Evolutionary conservation across 2,888 invertebrate genomes (phyloP).

Genomic region (Seladonia tumulorum): DNA sequence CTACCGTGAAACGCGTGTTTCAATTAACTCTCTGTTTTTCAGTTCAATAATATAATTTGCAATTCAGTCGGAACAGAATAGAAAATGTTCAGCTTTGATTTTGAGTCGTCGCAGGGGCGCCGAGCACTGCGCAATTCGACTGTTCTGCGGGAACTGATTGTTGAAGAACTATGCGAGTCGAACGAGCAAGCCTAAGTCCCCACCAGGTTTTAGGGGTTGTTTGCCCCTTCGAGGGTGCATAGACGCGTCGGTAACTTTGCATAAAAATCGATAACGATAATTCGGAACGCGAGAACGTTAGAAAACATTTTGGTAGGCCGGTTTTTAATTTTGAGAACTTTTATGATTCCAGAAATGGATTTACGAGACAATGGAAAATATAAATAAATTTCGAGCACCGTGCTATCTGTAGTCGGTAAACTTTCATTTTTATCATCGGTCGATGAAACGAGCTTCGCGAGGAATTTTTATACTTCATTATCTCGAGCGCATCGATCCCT

Average conservation of each 20-base stretch:
- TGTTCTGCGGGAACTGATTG: not conserved
- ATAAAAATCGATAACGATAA: not conserved
- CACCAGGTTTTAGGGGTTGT: not conserved
- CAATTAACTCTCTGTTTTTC: not conserved
- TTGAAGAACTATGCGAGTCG: not conserved
- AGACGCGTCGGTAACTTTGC: not conserved
- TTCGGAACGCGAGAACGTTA: not conserved
- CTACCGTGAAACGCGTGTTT: not conserved
- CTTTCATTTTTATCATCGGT: slow-evolving; percentile 52
- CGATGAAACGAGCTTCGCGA: slow-evolving; percentile 28
- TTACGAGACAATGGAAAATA: not conserved
- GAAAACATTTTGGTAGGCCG: not conserved
- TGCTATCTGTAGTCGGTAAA: slow-evolving; percentile 61
- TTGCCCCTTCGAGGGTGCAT: not conserved
- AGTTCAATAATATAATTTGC: not conserved
- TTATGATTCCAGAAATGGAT: not conserved
- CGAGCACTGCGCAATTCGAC: not conserved
- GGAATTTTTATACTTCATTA: not conserved
- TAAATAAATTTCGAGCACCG: not conserved
- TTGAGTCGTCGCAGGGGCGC: not conserved
- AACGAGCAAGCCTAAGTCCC: not conserved
- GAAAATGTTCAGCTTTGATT: not conserved
- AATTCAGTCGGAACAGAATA: too few relatives aligned
- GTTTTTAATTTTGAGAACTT: not conserved
- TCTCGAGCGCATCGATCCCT: not conserved